Percentiles rank a stretch among this genome's conserved stretches.
Conservation (phyloP, 2,797 vertebrate species). For the Hylomyscus alleni region DNA sequence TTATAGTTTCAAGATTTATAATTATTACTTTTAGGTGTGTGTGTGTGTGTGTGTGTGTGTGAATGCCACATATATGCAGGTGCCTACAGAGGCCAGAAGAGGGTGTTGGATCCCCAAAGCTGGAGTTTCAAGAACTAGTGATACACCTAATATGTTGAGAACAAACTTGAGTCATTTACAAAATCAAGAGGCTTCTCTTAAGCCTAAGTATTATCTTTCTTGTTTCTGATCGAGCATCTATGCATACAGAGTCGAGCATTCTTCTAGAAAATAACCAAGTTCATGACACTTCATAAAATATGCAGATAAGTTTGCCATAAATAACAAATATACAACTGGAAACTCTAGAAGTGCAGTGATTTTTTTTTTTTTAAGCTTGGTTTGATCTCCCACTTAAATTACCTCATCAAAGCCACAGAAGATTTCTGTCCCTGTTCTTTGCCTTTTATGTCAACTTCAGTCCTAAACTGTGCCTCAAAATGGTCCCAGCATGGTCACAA, state of each 20-base stretch:
- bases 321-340: conserved; percentile 55
- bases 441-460: conserved; percentile 47
- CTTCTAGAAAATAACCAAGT: conserved; percentile 38
- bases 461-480: background rate
- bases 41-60: background rate
- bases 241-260: background rate
- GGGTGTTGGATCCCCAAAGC: background rate
- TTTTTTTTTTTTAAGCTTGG: background rate
- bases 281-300: conserved; percentile 39
- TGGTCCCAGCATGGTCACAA: background rate
- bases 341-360: conserved; percentile 41
- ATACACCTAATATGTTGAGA: background rate
- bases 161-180: background rate
- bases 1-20: background rate
- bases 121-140: background rate
- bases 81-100: background rate
- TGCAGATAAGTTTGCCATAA: conserved; percentile 35
- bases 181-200: background rate
- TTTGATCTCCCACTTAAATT: conserved; percentile 47
- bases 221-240: conserved; percentile 56
- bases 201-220: conserved; percentile 11
- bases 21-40: background rate
- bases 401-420: background rate
- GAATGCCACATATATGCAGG: background rate
- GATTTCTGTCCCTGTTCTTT: conserved; percentile 5